Evolutionary conservation across 2,888 invertebrate genomes (phyloP), one percentile per base, ranked within the genome.

Genomic region (Parnassius mnemosyne): DNA sequence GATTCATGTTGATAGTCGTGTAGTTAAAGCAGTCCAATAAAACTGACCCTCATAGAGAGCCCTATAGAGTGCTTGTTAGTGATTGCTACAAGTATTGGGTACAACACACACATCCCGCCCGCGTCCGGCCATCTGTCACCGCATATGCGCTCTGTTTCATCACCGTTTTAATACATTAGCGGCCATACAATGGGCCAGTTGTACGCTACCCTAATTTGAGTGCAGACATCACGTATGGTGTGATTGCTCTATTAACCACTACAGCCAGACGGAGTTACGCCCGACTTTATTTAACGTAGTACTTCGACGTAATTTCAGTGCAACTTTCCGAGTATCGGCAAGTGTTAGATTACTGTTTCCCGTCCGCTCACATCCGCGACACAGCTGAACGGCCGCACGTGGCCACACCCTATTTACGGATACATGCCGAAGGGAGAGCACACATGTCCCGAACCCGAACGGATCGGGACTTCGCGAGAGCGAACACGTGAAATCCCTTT

Each of bases 381-480:
- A 84, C 90, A 89, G 89, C 90, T 89, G 91, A 88, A 77, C 89
- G 84, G 81, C 83, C 88, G 89, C 90, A 91, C 91, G 90, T 91
- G 90, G 89, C 86, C 85, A 88, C 83, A 87, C 90, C 91, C 90
- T 91, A 91, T 91, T 91, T 91, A 90, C 90, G 89, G 90, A 89
- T 78, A 84, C 87, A 85, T 84, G 83, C 83, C 83, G 75, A 81
- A 89, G 90, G 89, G 89, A 89, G 89, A 83, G 82, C 87, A 79
- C 90, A 90, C 88, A 90, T 91, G 91, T 90, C 89, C 89, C 84
- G 87, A 87, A 87, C 89, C 89, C 84, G 87, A 87, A 87, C 89
- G 84, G 49, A 49, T 49, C 87, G 89, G 84, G 87, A 89, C 89
- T 88, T 87, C 75, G 89, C 87, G 83, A 84, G 86, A 81, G 82